Conservation (phyloP, 2,113 vertebrate genomes). For the Archocentrus centrarchus region DNA sequence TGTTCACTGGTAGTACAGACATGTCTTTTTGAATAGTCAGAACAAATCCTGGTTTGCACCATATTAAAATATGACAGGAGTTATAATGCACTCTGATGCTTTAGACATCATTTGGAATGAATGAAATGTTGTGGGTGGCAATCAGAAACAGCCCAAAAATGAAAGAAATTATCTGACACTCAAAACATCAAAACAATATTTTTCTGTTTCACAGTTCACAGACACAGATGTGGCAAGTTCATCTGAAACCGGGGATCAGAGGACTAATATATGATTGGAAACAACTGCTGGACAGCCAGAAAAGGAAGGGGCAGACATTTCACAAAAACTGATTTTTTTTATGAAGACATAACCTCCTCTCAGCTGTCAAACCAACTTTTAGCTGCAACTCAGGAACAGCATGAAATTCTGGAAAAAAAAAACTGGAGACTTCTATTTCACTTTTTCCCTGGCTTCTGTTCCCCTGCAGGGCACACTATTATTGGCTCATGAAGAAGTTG, state of each 20-base stretch:
- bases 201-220: not conserved
- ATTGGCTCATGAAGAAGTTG: constrained; percentile 62
- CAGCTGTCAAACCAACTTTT: constrained; percentile 31
- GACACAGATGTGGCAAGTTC: not conserved
- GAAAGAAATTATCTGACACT: not conserved
- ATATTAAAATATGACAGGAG: not conserved
- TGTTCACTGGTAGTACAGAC: constrained; percentile 34
- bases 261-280: not conserved
- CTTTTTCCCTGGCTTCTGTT: constrained; percentile 40
- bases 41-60: not conserved
- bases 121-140: not conserved
- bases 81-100: not conserved
- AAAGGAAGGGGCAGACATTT: not conserved
- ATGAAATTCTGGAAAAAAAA: constrained; percentile 33
- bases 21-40: constrained; percentile 13
- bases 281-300: not conserved
- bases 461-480: constrained; percentile 60
- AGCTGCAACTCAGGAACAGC: constrained; percentile 40
- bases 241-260: not conserved
- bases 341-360: not conserved
- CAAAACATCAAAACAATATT: not conserved
- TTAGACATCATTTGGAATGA: not conserved
- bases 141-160: not conserved
- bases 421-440: constrained; percentile 33
- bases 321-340: not conserved